These are phyloP conservation scores for Herpailurus yagouaroundi DNA, from an alignment of 2,113 vertebrate genomes.

Conservation along the genomic window DNA sequence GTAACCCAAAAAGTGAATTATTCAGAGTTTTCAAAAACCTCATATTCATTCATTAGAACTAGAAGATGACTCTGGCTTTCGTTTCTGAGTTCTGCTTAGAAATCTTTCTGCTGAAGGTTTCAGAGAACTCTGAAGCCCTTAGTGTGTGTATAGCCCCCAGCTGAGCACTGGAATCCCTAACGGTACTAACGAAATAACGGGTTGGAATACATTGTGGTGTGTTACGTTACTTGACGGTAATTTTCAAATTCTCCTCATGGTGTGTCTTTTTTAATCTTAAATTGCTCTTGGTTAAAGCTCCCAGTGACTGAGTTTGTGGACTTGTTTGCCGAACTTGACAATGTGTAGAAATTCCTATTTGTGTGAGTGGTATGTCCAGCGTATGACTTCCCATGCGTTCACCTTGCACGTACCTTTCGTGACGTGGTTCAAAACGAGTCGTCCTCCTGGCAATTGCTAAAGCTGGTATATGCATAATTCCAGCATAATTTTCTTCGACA, in stretches of 20 bases:
- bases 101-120: neutral
- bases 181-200: too few species aligned
- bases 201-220: neutral
- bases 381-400: neutral
- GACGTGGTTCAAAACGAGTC: neutral
- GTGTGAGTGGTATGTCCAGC: neutral
- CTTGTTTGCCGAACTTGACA: neutral
- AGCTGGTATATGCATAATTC: neutral
- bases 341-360: constrained; percentile 4
- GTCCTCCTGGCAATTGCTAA: neutral
- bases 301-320: neutral
- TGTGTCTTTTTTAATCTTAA: neutral
- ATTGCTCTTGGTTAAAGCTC: neutral
- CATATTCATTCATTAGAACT: constrained; percentile 40
- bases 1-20: neutral
- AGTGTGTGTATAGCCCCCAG: rapidly evolving
- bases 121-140: neutral
- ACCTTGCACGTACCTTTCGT: neutral
- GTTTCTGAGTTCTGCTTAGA: constrained; percentile 20
- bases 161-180: neutral
- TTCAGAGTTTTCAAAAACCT: neutral
- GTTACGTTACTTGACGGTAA: neutral
- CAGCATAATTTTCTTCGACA: neutral
- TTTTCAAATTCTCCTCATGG: neutral
- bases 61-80: constrained; percentile 13